Conservation (phyloP, 1,140 invertebrate species). For the Daktulosphaira vitifoliae region DNA sequence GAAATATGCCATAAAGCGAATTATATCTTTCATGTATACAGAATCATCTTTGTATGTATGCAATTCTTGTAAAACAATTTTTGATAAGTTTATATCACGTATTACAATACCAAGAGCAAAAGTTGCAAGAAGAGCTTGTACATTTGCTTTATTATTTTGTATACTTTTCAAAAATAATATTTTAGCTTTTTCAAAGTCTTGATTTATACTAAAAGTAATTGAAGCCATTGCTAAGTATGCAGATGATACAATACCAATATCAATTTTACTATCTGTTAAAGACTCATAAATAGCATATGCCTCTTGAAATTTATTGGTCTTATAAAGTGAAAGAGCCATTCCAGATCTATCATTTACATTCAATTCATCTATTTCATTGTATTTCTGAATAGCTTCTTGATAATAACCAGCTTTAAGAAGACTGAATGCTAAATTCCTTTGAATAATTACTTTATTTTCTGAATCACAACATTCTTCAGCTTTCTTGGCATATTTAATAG, state of each 20-base stretch:
- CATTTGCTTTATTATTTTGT: background rate
- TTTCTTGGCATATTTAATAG: background rate
- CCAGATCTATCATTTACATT: background rate
- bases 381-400: background rate
- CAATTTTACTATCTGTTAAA: background rate
- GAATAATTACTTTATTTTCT: background rate
- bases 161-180: conserved; percentile 11
- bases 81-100: background rate
- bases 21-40: background rate
- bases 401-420: background rate
- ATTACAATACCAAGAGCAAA: conserved; percentile 7
- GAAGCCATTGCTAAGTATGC: conserved; percentile 6
- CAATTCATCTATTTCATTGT: background rate
- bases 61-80: background rate
- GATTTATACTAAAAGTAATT: background rate
- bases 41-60: background rate
- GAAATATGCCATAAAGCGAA: conserved; percentile 16
- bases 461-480: background rate
- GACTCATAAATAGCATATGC: background rate
- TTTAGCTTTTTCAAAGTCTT: background rate
- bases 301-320: background rate
- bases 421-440: conserved; percentile 5
- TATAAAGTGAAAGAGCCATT: background rate
- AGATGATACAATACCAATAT: background rate
- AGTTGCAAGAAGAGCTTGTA: background rate